Conservation (phyloP, 2,888 invertebrate species). For the Saturnia japonica region DNA sequence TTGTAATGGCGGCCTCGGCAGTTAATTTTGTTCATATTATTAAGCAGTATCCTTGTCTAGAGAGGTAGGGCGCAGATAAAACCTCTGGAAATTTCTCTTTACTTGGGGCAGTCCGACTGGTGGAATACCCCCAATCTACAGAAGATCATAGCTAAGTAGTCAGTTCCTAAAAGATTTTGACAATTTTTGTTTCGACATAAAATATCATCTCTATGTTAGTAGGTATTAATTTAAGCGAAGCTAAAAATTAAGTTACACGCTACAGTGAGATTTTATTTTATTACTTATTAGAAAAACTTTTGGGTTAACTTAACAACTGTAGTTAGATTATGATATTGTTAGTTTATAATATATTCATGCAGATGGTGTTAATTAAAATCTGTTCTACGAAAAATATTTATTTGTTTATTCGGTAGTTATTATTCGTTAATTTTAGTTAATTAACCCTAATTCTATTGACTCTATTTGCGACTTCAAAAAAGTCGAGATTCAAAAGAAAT, state of each 20-base stretch:
- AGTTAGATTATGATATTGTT: neutral
- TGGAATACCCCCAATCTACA: too few relatives aligned
- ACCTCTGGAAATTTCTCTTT: too few relatives aligned
- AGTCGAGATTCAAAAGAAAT: neutral
- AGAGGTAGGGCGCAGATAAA: too few relatives aligned
- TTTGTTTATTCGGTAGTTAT: too few relatives aligned
- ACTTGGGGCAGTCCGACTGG: too few relatives aligned
- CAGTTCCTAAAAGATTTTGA: neutral
- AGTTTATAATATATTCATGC: neutral
- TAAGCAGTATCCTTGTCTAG: too few relatives aligned
- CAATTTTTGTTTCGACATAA: constrained; percentile 5
- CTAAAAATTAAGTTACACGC: neutral
- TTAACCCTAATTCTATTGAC: too few relatives aligned
- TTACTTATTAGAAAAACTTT: neutral
- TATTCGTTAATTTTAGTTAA: too few relatives aligned
- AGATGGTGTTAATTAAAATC: neutral
- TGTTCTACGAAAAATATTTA: too few relatives aligned
- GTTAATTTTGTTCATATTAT: too few relatives aligned
- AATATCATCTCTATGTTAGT: constrained; percentile 10
- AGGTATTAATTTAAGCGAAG: neutral
- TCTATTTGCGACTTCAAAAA: neutral
- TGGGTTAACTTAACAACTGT: neutral
- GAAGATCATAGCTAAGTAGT: too few relatives aligned
- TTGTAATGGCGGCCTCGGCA: too few relatives aligned
- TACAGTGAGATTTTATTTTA: neutral